Conservation (phyloP, 2,113 vertebrate species). For the Indri indri region DNA sequence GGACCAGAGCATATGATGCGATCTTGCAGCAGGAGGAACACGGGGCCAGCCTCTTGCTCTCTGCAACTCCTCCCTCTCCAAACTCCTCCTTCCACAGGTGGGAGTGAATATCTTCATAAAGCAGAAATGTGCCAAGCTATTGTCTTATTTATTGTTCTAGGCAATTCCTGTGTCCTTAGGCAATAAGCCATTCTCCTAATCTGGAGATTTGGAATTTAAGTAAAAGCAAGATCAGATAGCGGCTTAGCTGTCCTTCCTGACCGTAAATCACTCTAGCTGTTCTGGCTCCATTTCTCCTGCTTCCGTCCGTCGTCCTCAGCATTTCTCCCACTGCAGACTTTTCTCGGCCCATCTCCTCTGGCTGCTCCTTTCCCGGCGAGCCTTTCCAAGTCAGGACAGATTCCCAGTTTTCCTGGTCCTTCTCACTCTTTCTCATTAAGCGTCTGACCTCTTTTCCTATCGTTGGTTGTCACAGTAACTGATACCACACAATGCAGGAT, state of each 20-base stretch:
- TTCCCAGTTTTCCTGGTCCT: not conserved
- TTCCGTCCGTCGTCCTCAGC: not conserved
- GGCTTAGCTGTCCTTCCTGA: not conserved
- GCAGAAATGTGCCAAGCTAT: constrained; percentile 30
- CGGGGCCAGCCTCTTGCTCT: not conserved
- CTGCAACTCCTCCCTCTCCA: not conserved
- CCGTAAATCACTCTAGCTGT: not conserved
- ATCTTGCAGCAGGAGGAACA: not conserved
- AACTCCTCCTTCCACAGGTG: not conserved
- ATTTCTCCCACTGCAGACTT: not conserved
- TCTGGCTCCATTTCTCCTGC: not conserved
- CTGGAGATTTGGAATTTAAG: constrained; percentile 22
- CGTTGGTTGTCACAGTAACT: constrained; percentile 6
- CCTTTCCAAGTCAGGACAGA: not conserved
- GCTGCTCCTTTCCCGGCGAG: not conserved
- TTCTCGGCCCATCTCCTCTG: not conserved
- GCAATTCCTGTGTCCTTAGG: not conserved
- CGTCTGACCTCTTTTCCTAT: not conserved
- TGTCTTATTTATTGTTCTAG: not conserved
- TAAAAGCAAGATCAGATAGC: not conserved
- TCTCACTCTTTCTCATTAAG: not conserved
- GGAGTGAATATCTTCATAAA: constrained; percentile 30
- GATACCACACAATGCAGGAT: not conserved
- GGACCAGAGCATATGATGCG: not conserved
- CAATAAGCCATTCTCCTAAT: not conserved